Conservation (phyloP, 2,113 vertebrate species). For the Paramisgurnus dabryanus region DNA sequence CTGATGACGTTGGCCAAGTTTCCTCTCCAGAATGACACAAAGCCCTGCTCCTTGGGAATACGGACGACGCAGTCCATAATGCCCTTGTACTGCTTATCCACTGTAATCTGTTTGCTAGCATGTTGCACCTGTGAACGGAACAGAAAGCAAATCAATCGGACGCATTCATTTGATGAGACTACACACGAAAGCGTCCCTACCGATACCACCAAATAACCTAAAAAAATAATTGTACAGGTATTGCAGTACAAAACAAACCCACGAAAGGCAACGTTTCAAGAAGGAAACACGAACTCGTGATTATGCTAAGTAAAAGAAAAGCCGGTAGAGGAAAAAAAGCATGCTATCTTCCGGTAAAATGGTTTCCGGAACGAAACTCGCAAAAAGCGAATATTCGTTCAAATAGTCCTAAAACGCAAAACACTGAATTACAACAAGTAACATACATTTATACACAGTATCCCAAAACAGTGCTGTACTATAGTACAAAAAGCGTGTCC, state of each 20-base stretch:
- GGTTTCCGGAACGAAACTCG: background rate
- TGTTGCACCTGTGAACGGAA: conserved; percentile 80
- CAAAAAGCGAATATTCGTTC: background rate
- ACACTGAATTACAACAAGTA: background rate
- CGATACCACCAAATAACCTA: no score
- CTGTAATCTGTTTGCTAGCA: conserved; percentile 88
- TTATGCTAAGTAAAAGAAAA: background rate
- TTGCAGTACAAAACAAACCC: background rate
- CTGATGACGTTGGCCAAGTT: conserved; percentile 91
- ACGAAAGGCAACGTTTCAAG: background rate
- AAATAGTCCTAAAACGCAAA: background rate
- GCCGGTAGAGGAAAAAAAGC: background rate
- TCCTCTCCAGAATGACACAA: conserved; percentile 88
- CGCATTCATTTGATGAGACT: background rate
- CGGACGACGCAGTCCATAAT: conserved; percentile 86
- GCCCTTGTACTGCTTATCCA: conserved; percentile 86
- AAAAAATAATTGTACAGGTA: no score
- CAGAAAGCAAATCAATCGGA: background rate
- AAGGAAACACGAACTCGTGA: background rate
- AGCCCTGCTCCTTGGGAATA: conserved; percentile 88
- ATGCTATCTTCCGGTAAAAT: conserved; percentile 10
- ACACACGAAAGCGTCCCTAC: no score
- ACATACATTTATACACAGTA: background rate
- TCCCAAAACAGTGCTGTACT: background rate
- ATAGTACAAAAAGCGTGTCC: background rate